Conservation (phyloP, 1,140 invertebrate genomes). For the Neodiprion virginianus region DNA sequence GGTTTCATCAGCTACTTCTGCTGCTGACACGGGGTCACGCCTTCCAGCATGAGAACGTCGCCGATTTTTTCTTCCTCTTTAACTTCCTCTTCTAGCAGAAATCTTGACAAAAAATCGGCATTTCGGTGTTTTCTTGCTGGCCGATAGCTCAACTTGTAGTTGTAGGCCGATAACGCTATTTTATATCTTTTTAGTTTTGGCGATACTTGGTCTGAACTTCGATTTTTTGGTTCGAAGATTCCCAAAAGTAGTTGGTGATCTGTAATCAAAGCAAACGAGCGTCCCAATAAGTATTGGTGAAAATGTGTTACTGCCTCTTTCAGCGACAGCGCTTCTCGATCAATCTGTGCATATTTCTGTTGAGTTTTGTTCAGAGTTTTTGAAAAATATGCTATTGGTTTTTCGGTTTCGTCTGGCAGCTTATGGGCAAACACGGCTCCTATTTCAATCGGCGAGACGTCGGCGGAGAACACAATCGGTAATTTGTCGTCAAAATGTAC, state of each 20-base stretch:
- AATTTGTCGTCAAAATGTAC: conserved; percentile 38
- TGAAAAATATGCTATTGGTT: conserved; percentile 48
- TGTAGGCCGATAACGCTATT: conserved; percentile 25
- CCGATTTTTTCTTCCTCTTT: conserved; percentile 6
- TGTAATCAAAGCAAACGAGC: conserved; percentile 46
- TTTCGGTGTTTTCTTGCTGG: conserved; percentile 20
- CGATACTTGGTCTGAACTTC: conserved; percentile 39
- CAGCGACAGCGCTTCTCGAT: not conserved
- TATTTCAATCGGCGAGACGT: conserved; percentile 44
- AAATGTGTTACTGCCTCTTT: not conserved
- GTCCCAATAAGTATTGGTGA: conserved; percentile 30
- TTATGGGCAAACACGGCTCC: conserved; percentile 48
- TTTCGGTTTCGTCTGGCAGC: conserved; percentile 35
- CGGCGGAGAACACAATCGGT: conserved; percentile 39
- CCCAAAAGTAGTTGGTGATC: conserved; percentile 51
- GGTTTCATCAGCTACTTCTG: conserved; percentile 12
- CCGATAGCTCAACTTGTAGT: conserved; percentile 31
- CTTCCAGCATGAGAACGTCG: conserved; percentile 23
- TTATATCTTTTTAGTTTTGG: conserved; percentile 29
- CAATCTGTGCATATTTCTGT: not conserved
- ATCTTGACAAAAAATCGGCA: conserved; percentile 29
- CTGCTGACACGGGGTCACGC: conserved; percentile 13
- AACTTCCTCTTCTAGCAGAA: conserved; percentile 23
- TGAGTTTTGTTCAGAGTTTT: not conserved
- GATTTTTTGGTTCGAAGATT: conserved; percentile 36